phyloP scores from a whole-genome alignment of 1,140 invertebrate genomes.

The Condylostylus longicornis region DNA sequence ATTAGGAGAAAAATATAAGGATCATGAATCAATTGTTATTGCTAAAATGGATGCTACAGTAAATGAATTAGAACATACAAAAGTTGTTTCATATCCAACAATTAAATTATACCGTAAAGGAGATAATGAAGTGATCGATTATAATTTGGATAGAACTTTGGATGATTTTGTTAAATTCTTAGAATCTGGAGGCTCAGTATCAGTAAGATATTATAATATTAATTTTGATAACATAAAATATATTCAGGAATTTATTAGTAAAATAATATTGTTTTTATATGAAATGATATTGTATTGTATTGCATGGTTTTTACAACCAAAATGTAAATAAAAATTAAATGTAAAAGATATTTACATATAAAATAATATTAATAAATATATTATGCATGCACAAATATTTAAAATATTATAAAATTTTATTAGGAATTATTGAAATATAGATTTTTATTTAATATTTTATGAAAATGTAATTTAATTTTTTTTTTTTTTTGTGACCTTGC shows the following conservation, averaged over 20 bases:
- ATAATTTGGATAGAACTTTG: constrained; percentile 87
- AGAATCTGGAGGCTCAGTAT: constrained; percentile 38
- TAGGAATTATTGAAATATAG: constrained; percentile 2
- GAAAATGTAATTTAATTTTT: neutral
- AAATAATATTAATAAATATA: too few relatives aligned
- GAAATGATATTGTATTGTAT: neutral
- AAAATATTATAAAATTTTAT: neutral
- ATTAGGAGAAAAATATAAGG: constrained; percentile 62
- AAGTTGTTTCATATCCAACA: constrained; percentile 92
- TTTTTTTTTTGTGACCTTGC: constrained; percentile 7
- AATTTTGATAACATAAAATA: neutral
- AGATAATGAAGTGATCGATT: constrained; percentile 86
- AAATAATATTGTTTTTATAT: neutral
- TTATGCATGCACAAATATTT: too few relatives aligned
- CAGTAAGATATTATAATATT: neutral
- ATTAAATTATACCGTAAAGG: constrained; percentile 89
- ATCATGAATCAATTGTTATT: constrained; percentile 72
- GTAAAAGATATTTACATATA: constrained; percentile 4
- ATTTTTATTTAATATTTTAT: neutral
- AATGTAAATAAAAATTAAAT: constrained; percentile 8
- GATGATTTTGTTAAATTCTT: constrained; percentile 88
- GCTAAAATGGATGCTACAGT: constrained; percentile 97
- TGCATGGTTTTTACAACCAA: neutral
- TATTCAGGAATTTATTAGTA: neutral
- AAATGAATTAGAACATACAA: constrained; percentile 92